phyloP scores from a whole-genome alignment of 2,113 vertebrate species.

The Gallinago undulata region DNA sequence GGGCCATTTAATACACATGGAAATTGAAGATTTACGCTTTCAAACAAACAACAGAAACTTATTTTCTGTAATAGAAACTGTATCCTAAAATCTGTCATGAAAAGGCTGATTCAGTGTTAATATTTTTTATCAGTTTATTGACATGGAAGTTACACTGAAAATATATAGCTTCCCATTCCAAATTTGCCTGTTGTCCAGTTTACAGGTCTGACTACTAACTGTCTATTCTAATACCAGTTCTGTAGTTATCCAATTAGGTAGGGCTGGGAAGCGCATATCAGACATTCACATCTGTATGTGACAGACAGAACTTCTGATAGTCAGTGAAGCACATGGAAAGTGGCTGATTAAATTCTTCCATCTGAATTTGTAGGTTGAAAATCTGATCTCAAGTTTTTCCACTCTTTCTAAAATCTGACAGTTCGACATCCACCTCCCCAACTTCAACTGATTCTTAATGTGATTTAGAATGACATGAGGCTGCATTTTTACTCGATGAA shows the following conservation, averaged over 20 bases:
- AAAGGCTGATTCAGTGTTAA: background rate
- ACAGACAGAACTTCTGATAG: constrained; percentile 72
- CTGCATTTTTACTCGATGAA: constrained; percentile 55
- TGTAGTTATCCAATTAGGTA: constrained; percentile 65
- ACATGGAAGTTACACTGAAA: background rate
- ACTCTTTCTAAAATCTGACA: constrained; percentile 68
- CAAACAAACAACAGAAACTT: background rate
- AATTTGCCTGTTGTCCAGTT: constrained; percentile 36
- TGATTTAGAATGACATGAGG: constrained; percentile 67
- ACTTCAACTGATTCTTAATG: constrained; percentile 63
- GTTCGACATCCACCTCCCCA: constrained; percentile 63
- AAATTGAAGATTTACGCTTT: background rate
- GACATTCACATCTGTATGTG: constrained; percentile 58
- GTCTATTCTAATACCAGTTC: constrained; percentile 41
- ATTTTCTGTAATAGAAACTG: background rate
- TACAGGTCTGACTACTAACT: constrained; percentile 3
- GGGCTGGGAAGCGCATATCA: constrained; percentile 56
- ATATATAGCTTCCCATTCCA: background rate
- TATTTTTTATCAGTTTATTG: background rate
- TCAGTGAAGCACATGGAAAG: constrained; percentile 70
- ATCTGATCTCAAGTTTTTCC: constrained; percentile 70
- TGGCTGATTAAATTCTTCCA: constrained; percentile 73
- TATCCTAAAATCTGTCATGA: background rate
- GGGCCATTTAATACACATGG: background rate
- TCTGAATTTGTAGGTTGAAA: constrained; percentile 69